Evolutionary conservation across 2,888 invertebrate species (phyloP), one percentile per base, ranked within the genome.

Genomic region (Lordiphosa andalusiaca): DNA sequence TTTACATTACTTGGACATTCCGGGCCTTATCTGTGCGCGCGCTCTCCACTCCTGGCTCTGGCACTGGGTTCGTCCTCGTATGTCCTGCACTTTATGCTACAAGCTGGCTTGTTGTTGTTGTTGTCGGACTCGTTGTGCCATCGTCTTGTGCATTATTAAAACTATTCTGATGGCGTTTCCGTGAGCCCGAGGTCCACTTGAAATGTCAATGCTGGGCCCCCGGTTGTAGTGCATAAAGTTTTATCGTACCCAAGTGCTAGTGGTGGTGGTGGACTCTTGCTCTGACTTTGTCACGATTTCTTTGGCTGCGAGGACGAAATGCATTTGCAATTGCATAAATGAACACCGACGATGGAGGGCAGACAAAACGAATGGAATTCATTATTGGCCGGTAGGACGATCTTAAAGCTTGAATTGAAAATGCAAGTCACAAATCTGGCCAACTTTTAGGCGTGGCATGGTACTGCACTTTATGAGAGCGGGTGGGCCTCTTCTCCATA

Each of bases 81-180:
- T 83, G 81, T 86, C 83, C 80, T 86, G 80, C 67, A 84, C 74
- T 86, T 81, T 81, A 86, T 84, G 86, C 66, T 65, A 62, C 62
- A 67, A 65, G 67, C 58, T 40, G 30, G 30, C 19, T 50, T 19
- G 19, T 19, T 19, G 19, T 19, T 25, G 25, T 25, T 25, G 39
- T 49, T 51, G 69, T 52, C 59, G 66, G 61, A 69, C 54, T 46
- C 53, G 50, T 44, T 66, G 53, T 63, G 81, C 76, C 67, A 67
- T 85, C 85, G 81, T 81, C 77, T 81, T 80, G 76, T 82, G 81
- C 86, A 82, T 86, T 82, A 82, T 82, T 82, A 83, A 82, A 86
- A 82, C 81, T 77, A 59, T 74, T 72, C 67, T 71, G 82, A 68
- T 84, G 86, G 84, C 74, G 85, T 77, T 60, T 54, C 71, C 61